Evolutionary conservation across 2,888 invertebrate species (phyloP).

Genomic region (Lycia hirtaria): DNA sequence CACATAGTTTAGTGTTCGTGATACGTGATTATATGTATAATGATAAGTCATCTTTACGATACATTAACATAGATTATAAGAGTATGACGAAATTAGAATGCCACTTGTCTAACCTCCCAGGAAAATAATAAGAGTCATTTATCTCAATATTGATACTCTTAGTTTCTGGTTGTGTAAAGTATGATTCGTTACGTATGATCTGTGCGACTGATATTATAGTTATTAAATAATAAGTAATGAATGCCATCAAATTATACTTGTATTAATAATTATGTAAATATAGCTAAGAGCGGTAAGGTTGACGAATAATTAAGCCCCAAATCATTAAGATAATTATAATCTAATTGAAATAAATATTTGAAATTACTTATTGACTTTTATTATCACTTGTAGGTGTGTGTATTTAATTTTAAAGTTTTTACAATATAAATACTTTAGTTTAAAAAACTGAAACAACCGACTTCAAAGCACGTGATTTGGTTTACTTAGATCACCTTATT

Average conservation of each 20-base stretch:
- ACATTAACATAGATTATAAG: no score
- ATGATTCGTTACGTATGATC: slow-evolving; percentile 30
- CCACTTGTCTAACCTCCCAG: no score
- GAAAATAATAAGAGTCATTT: no score
- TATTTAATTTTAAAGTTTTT: no score
- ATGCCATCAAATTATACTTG: slow-evolving; percentile 45
- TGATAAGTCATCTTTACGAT: no score
- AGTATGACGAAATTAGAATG: no score
- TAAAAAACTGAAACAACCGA: no score
- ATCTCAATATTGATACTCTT: slow-evolving; percentile 6
- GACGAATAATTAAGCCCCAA: slow-evolving; percentile 42
- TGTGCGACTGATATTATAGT: slow-evolving; percentile 45
- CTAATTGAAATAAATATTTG: slow-evolving; percentile 44
- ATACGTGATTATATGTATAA: no score
- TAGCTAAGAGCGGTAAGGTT: slow-evolving; percentile 19
- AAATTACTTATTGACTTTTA: slow-evolving; percentile 26
- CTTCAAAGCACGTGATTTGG: no score
- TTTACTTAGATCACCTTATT: no score
- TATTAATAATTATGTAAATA: slow-evolving; percentile 40
- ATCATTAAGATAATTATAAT: slow-evolving; percentile 38
- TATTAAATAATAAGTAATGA: slow-evolving; percentile 21
- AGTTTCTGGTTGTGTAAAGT: slow-evolving; percentile 17
- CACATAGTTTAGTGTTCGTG: no score
- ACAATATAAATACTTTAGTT: no score
- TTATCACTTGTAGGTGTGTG: background rate